A percentile compares a stretch with the other conserved stretches of the same genome.
Conservation (phyloP, 2,888 invertebrate genomes). For the Elgonia sp. region DNA sequence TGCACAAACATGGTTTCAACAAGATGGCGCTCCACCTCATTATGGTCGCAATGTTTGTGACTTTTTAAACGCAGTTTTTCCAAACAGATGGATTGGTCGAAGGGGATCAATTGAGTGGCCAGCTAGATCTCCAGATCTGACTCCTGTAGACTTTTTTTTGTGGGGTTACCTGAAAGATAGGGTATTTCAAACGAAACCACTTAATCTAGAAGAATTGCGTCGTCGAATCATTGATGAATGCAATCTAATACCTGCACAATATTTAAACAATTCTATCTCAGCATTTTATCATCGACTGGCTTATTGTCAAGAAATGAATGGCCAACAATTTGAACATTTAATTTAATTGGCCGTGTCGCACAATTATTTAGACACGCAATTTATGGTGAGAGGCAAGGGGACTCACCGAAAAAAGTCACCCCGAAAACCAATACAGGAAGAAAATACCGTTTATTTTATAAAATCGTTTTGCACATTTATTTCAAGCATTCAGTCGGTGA, state of each 20-base stretch:
- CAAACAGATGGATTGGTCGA: conserved; percentile 66
- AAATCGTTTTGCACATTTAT: conserved; percentile 15
- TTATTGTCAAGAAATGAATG: conserved; percentile 37
- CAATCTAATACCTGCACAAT: conserved; percentile 24
- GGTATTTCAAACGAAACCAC: conserved; percentile 33
- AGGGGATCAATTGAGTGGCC: conserved; percentile 56
- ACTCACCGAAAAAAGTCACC: conserved; percentile 9
- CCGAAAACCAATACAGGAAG: conserved; percentile 26
- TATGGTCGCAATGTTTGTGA: conserved; percentile 47
- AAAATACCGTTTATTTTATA: conserved; percentile 20
- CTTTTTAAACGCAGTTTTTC: conserved; percentile 44
- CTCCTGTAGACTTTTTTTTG: neutral
- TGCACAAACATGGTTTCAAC: conserved; percentile 60
- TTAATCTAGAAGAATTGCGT: conserved; percentile 44
- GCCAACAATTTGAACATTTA: conserved; percentile 17
- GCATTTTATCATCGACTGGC: conserved; percentile 40
- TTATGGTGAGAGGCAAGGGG: no score
- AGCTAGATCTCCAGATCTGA: conserved; percentile 10
- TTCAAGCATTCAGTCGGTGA: conserved; percentile 28
- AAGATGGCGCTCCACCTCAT: conserved; percentile 64
- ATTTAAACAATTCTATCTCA: conserved; percentile 24
- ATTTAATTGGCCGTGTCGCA: conserved; percentile 16
- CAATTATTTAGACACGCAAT: conserved; percentile 12
- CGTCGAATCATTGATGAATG: conserved; percentile 42
- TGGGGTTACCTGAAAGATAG: conserved; percentile 17